Conservation (phyloP, 2,113 vertebrate species). For the Poeciliopsis retropinna region DNA sequence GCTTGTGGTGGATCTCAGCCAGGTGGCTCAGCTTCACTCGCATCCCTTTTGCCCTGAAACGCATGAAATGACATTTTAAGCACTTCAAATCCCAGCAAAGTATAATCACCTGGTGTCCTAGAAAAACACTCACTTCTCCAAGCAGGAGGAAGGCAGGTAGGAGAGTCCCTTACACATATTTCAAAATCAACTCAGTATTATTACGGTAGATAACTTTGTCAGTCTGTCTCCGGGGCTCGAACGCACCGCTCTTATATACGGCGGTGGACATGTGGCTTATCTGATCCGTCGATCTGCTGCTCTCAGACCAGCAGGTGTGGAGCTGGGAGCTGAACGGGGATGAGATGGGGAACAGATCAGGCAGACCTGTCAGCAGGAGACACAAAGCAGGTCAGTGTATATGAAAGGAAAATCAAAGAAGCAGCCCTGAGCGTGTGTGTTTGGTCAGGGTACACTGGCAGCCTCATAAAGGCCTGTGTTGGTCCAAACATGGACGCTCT, state of each 20-base stretch:
- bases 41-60: conserved; percentile 79
- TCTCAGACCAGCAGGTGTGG: conserved; percentile 23
- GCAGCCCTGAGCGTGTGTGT: conserved; percentile 3
- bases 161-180: conserved; percentile 78
- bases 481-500: neutral
- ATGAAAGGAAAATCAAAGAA: conserved; percentile 26
- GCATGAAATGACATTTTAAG: neutral
- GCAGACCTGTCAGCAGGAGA: conserved; percentile 31
- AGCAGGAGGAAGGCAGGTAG: conserved; percentile 73
- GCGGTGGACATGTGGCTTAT: conserved; percentile 10
- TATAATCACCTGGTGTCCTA: neutral
- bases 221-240: neutral
- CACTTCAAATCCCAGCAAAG: fast-evolving
- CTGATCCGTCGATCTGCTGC: conserved; percentile 28
- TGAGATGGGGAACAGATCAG: conserved; percentile 17
- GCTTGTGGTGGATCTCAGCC: conserved; percentile 71
- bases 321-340: conserved; percentile 7
- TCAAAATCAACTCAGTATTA: neutral
- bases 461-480: neutral
- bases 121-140: conserved; percentile 71
- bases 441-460: conserved; percentile 27
- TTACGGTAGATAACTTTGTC: neutral
- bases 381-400: conserved; percentile 9
- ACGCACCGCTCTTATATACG: conserved; percentile 48
- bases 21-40: conserved; percentile 74